These are phyloP conservation scores for Operophtera brumata DNA, from an alignment of 2,888 invertebrate genomes.

Conservation along the genomic window DNA sequence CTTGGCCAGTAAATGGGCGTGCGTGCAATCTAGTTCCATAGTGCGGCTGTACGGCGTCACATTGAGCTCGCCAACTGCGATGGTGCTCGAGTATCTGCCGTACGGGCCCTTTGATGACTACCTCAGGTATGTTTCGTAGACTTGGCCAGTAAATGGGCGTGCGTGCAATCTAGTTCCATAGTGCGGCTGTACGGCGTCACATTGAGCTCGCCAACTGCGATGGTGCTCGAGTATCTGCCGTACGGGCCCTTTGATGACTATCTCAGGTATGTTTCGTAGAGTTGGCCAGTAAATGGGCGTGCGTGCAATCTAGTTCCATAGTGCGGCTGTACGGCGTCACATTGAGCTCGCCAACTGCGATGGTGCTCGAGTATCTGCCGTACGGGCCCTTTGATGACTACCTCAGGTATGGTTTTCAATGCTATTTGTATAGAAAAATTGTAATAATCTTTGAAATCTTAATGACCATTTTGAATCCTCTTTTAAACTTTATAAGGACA, in stretches of 20 bases:
- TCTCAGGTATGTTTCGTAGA: conserved; percentile 82
- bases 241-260: conserved; percentile 89
- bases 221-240: conserved; percentile 90
- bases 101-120: conserved; percentile 89
- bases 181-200: conserved; percentile 90
- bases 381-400: conserved; percentile 89
- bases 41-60: conserved; percentile 90
- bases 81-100: conserved; percentile 90
- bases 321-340: conserved; percentile 90
- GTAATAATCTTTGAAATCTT: too few species aligned
- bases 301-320: conserved; percentile 87
- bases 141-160: conserved; percentile 88
- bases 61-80: conserved; percentile 87
- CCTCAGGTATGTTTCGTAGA: conserved; percentile 82
- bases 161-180: conserved; percentile 87
- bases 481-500: too few species aligned
- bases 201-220: conserved; percentile 87
- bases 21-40: conserved; percentile 87
- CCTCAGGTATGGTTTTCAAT: conserved; percentile 64
- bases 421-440: too few species aligned
- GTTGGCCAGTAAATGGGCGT: conserved; percentile 88
- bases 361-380: conserved; percentile 90
- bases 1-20: conserved; percentile 88
- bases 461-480: too few species aligned
- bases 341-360: conserved; percentile 87